Conservation (phyloP, 1,140 invertebrate genomes). For the Bemisia tabaci region DNA sequence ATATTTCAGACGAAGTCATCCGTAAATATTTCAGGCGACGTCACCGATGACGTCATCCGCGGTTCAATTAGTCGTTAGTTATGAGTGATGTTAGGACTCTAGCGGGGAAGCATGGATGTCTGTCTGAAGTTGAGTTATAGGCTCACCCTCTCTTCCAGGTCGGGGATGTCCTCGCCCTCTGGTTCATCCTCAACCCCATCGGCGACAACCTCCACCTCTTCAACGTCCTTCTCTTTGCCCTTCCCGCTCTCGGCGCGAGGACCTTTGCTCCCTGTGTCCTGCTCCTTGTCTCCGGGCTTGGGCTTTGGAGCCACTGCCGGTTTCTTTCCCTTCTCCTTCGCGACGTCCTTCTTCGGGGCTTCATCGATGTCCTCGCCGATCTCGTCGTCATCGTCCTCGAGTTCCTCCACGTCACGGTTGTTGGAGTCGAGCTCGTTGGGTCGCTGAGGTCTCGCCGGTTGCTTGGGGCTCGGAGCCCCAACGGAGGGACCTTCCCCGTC, state of each 20-base stretch:
- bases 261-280: neutral
- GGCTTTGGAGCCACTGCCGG: neutral
- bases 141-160: no score
- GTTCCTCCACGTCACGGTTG: neutral
- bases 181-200: no score
- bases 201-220: neutral
- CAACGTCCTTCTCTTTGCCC: neutral
- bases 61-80: no score
- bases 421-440: neutral
- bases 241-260: neutral
- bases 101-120: no score
- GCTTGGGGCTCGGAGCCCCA: neutral
- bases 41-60: no score
- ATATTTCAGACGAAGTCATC: no score
- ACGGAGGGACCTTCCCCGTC: constrained; percentile 20
- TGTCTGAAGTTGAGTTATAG: no score
- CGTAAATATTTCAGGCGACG: no score
- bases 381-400: neutral
- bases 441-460: no score
- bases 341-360: neutral
- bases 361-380: neutral
- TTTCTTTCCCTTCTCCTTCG: neutral
- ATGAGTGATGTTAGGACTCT: no score
- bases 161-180: no score
- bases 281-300: neutral